Conservation (phyloP, 2,113 vertebrate species). For the Psittacus erithacus region DNA sequence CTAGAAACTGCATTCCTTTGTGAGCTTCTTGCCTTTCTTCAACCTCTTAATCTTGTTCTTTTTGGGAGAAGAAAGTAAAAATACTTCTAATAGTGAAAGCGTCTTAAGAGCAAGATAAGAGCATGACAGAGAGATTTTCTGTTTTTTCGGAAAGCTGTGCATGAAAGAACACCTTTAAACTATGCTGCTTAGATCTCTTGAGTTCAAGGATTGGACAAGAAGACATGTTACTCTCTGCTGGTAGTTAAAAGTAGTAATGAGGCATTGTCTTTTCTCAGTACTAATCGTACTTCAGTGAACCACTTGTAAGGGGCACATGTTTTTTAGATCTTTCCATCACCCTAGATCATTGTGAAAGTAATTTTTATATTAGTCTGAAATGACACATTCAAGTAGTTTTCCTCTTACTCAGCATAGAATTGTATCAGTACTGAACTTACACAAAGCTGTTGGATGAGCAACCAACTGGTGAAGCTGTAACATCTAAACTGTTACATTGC, state of each 20-base stretch:
- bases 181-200: not conserved
- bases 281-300: not conserved
- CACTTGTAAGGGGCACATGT: not conserved
- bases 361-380: not conserved
- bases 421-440: not conserved
- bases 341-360: not conserved
- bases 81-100: not conserved
- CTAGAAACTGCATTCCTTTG: not conserved
- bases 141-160: not conserved
- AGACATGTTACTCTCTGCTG: not conserved
- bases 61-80: not conserved
- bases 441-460: not conserved
- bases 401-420: not conserved
- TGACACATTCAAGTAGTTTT: not conserved
- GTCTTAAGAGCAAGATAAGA: not conserved
- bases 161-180: not conserved
- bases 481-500: not conserved
- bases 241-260: not conserved
- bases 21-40: not conserved
- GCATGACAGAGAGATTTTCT: not conserved
- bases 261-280: not conserved
- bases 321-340: not conserved
- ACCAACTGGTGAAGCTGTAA: rapidly evolving
- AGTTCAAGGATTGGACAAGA: not conserved
- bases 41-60: not conserved